Evolutionary conservation across 2,797 vertebrate species (phyloP), one percentile per base, ranked within the genome.

Genomic region (Pseudopleuronectes americanus): DNA sequence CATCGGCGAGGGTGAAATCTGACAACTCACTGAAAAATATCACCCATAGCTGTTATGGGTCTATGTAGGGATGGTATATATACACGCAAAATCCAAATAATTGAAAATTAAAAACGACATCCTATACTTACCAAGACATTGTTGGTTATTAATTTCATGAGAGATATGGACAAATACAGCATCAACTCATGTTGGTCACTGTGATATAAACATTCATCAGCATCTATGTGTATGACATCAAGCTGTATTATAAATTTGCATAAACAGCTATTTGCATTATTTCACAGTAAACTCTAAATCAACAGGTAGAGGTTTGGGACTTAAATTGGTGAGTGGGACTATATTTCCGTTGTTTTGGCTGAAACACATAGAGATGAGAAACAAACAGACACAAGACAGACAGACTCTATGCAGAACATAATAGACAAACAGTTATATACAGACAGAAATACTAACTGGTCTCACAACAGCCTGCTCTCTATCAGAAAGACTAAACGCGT

Each of bases 21-120:
- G 95, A 95, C 95, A 95, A 95, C 95, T 93, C 95, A 94, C 94
- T 89, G 92, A 95, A 95, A 95, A 95, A 95, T 95, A 95, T 95
- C 85, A 89, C 94, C 94, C 94, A 95, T 95, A 94, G 86, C 89
- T 80, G 84, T 92, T 92, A 95, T 95, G 94, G 94, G 94, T 90
- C 84, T 81, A 84, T 93, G 92, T 93, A 90, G 92, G 87, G 90
- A 95, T 94, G 92, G 88, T 87, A 94, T 83, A 92, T 93, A 94
- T 92, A 93, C 92, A 94, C 92, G 88, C 90, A 93, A 85, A 89
- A 90, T 76, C 68, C 85, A 87, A 90, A 75, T 71, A 77, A 67
- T 64, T 14, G 57, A 56, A 83, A 61, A 69, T 84, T 75, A 87
- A 90, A 91, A 93, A 92, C 81, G 74, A 85, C 89, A 93, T 90